Evolutionary conservation across 2,113 vertebrate genomes (phyloP), one percentile per base, ranked within the genome.

Genomic region (Erythrocercus mccallii): DNA sequence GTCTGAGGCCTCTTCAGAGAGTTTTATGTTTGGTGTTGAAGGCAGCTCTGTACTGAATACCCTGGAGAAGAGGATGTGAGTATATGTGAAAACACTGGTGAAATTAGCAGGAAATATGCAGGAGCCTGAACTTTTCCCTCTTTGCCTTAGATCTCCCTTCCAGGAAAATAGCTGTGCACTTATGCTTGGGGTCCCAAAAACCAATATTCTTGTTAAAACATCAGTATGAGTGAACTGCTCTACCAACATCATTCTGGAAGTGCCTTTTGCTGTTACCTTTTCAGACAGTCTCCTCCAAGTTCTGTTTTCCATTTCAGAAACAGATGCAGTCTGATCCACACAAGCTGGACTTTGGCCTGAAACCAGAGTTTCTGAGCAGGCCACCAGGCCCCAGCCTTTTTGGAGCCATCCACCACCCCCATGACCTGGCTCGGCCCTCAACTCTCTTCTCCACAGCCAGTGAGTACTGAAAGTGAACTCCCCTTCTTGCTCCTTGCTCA

Each of bases 241-340:
- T 47, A 14, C 12, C 35, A 16, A 7, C 35, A 9, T 35, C 19
- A n/a, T 62, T 70, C 71, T 56, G 35, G 22, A 86, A 65, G 30
- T 37, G 51, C 37, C 44, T 78, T 61, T 82, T 80, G 45, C 35
- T 37, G 23, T 47, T 77, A 1, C 11, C 15, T 68, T 66, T 48
- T 40, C 45, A 54, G 37, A 53, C 56, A 58, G 31, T 72, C 48
- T 90, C 42, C 58, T 90, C 42, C 50, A 90, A 91, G 38, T 65
- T 23, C 61, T 89, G 23, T 81, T 76, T 86, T 84, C 30, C 30
- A 3, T 98, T 98, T 91, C 96, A 99, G 99, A 99, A 99, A 98
- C 99, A 99, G 98, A 99, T 99, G 99, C 99, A 99, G 97, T 99
- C 99, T 60, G 99, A 99, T 96, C 99, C 99, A 21, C 99, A 99